A percentile compares a stretch with the other conserved stretches of the same genome.
Conservation (phyloP, 2,113 vertebrate genomes). For the Sander lucioperca region DNA sequence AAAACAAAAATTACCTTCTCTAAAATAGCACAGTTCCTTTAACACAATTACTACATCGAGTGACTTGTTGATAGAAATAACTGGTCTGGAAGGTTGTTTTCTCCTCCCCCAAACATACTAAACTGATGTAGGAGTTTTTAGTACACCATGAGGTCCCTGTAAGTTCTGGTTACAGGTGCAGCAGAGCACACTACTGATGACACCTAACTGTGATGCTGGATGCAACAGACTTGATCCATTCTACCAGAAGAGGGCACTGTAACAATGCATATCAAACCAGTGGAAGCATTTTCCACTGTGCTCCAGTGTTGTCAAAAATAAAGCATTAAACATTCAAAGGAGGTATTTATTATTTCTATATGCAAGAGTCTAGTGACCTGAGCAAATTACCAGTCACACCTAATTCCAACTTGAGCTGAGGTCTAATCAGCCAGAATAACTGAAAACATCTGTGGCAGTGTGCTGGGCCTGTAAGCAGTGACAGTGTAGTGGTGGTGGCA, state of each 20-base stretch:
- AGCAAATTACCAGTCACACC: background rate
- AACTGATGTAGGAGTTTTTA: background rate
- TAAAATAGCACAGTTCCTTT: background rate
- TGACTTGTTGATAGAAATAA: background rate
- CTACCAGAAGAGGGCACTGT: conserved; percentile 43
- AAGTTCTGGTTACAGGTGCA: background rate
- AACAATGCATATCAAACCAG: conserved; percentile 4
- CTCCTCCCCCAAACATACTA: background rate
- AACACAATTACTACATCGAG: background rate
- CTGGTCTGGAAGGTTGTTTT: background rate
- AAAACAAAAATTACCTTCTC: background rate
- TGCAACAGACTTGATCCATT: background rate
- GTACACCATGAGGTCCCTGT: background rate
- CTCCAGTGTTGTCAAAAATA: background rate
- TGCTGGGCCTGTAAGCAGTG: background rate
- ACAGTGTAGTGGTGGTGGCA: background rate
- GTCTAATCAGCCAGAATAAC: background rate
- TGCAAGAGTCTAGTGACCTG: background rate
- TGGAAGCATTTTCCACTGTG: background rate
- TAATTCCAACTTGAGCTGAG: background rate
- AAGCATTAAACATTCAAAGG: background rate
- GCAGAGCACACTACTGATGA: background rate
- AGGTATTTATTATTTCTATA: background rate
- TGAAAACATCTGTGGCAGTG: background rate
- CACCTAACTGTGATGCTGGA: too few species aligned